Base-by-base conservation (phyloP, 1,140 invertebrate species). In the Zaprionus ornatus region DNA sequence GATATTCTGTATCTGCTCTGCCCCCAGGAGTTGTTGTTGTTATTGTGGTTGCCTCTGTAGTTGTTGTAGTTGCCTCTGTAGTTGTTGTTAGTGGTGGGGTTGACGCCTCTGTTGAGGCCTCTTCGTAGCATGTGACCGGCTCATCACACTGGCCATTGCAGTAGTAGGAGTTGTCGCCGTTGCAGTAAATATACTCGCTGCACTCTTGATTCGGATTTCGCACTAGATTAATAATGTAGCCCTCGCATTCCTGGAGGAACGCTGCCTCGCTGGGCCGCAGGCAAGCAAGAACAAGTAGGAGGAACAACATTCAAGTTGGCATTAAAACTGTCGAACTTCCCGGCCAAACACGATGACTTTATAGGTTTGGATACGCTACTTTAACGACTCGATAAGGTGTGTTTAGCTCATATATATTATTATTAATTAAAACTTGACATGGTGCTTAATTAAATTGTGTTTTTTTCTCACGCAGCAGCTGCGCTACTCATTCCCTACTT, bases 151-250 rank as follows among this genome's bases (percentile, higher is more conserved):
- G 81, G 0, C 73, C 85, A 15, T 90, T 90, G 59, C 85, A 90
- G 27, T 85, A 90, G 35, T 75, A 90, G 1, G 91, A 92, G 48
- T 90, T 72, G 3, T 90, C 82, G 1, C 88, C 91, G 61, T 91
- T 35, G 23, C 91, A 92, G 55, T 80, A 75, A 6, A 92, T 77
- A 17, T 64, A 92, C 4, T 83, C 75, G n/a, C 86, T 87, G 74
- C 91, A 92, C 15, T 80, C 76, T 21, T 42, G 7, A 32, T 83
- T 78, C 2, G 79, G 76, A 48, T 82, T 83, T 0, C 70, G 23
- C 19, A 90, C 61, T 3, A 69, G 69, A 1, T 32, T 75, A 0
- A 85, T 74, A 6, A 85, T 88, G 9, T 76, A 75, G n/a, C 88
- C 91, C n/a, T 75, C 74, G 66, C 91, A 92, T 48, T 92, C 91